These are phyloP conservation scores for Pipistrellus pygmaeus DNA, from an alignment of 2,797 vertebrate species.

Conservation along the genomic window DNA sequence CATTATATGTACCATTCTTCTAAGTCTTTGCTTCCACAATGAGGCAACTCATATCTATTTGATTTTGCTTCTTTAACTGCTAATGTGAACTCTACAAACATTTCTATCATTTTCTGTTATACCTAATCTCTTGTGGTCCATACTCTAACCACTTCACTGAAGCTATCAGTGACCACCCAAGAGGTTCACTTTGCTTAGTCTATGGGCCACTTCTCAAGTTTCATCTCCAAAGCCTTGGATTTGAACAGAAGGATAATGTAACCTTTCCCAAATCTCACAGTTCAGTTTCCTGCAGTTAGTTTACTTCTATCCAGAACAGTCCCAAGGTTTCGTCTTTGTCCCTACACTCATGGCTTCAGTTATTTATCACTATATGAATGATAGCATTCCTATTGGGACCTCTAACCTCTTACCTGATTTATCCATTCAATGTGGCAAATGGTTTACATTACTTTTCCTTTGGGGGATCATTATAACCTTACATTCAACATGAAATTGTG, in stretches of 20 bases:
- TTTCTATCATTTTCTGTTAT: background rate
- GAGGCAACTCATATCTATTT: background rate
- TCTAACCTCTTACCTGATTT: background rate
- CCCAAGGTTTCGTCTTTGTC: background rate
- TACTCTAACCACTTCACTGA: background rate
- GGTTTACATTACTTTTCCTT: background rate
- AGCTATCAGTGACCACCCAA: background rate
- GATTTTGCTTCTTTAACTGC: slow-evolving; percentile 10
- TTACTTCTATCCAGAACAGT: background rate
- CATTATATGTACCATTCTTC: background rate
- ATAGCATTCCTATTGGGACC: background rate
- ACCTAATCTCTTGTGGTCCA: background rate
- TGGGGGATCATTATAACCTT: background rate
- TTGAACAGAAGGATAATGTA: background rate
- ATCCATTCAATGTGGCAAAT: background rate
- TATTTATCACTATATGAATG: background rate
- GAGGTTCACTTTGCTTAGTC: background rate
- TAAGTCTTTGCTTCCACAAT: background rate
- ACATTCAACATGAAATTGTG: background rate
- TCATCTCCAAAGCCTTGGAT: background rate
- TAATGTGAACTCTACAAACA: background rate
- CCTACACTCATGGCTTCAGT: background rate
- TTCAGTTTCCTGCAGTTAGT: background rate
- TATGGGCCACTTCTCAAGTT: background rate
- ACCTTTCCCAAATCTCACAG: background rate